phyloP scores from a whole-genome alignment of 2,797 vertebrate species.

The Danio albolineatus region DNA sequence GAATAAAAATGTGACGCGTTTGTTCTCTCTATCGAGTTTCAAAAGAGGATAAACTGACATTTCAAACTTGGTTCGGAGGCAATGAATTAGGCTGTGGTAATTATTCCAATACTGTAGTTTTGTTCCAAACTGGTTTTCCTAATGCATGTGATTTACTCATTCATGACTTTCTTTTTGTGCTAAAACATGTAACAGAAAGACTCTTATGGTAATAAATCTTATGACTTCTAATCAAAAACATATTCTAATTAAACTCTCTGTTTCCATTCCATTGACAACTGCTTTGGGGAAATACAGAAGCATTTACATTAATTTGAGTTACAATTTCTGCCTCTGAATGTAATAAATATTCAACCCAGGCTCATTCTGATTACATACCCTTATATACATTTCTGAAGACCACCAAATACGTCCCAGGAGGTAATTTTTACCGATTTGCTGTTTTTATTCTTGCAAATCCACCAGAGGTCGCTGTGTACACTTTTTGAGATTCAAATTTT shows the following conservation, averaged over 20 bases:
- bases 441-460: no score
- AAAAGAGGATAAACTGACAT: constrained; percentile 35
- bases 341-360: constrained; percentile 12
- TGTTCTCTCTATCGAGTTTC: constrained; percentile 5
- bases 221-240: background rate
- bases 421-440: no score
- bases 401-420: no score
- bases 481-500: no score
- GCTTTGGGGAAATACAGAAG: background rate
- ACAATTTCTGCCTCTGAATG: constrained; percentile 40
- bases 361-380: no score
- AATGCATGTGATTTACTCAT: constrained; percentile 1
- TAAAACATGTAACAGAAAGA: background rate
- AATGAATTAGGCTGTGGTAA: background rate
- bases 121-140: background rate
- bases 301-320: background rate
- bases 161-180: background rate
- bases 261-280: constrained; percentile 8
- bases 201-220: background rate
- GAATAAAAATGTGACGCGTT: background rate
- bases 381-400: no score
- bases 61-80: background rate
- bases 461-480: no score
- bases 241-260: constrained; percentile 6
- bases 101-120: background rate